Conservation (phyloP, 2,888 invertebrate genomes). For the Ceratothoa steindachneri region DNA sequence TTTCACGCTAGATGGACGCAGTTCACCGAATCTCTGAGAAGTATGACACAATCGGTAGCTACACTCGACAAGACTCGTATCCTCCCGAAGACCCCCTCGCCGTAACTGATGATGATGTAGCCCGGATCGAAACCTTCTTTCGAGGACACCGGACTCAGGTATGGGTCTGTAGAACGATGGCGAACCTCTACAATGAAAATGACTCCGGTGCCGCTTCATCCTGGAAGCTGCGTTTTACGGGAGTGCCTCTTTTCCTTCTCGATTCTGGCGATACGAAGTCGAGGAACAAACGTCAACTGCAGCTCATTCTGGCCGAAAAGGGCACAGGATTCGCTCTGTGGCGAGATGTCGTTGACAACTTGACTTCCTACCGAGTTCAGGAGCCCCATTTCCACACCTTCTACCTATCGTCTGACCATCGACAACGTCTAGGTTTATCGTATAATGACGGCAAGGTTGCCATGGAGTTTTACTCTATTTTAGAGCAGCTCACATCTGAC, state of each 20-base stretch:
- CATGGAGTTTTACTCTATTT: slow-evolving; percentile 65
- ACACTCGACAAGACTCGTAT: slow-evolving; percentile 29
- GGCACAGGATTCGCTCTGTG: slow-evolving; percentile 77
- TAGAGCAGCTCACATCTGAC: slow-evolving; percentile 67
- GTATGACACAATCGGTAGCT: slow-evolving; percentile 42
- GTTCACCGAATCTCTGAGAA: slow-evolving; percentile 43
- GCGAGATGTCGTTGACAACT: slow-evolving; percentile 74
- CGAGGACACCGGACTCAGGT: slow-evolving; percentile 73
- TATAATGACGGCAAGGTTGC: slow-evolving; percentile 72
- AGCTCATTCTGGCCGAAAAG: slow-evolving; percentile 69
- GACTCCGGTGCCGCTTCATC: slow-evolving; percentile 45
- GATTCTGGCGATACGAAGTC: slow-evolving; percentile 72
- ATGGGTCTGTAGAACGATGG: slow-evolving; percentile 70
- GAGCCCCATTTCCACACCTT: slow-evolving; percentile 71
- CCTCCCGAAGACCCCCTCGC: slow-evolving; percentile 33
- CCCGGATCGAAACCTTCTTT: slow-evolving; percentile 69
- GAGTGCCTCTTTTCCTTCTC: slow-evolving; percentile 71
- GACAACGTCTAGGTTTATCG: slow-evolving; percentile 70
- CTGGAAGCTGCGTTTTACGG: slow-evolving; percentile 72
- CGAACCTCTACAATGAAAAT: slow-evolving; percentile 63
- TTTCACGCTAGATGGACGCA: slow-evolving; percentile 26
- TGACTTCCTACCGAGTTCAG: slow-evolving; percentile 68
- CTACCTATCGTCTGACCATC: slow-evolving; percentile 72
- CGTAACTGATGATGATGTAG: slow-evolving; percentile 63
- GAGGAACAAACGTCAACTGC: slow-evolving; percentile 64